A percentile compares a stretch with the other conserved stretches of the same genome.
phyloP scores from a whole-genome alignment of 2,797 vertebrate species.

The Knipowitschia caucasica region DNA sequence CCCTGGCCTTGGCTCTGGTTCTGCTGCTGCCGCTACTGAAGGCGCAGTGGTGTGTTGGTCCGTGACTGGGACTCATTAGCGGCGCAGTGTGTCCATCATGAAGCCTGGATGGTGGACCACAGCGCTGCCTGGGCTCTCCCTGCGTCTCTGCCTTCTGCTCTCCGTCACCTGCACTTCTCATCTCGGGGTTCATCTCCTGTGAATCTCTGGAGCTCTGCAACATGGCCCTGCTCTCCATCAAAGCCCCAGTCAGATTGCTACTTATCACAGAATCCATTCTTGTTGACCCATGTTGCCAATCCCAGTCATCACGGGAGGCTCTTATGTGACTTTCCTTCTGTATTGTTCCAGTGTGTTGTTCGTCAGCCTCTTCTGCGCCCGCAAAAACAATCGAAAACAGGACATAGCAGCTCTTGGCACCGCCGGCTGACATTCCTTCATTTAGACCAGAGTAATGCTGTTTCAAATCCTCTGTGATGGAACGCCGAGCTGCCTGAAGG shows the following conservation, averaged over 20 bases:
- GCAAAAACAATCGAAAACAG: slow-evolving; percentile 45
- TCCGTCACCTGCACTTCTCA: slow-evolving; percentile 49
- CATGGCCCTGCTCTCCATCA: slow-evolving; percentile 60
- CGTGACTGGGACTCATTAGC: slow-evolving; percentile 73
- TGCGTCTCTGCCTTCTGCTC: slow-evolving; percentile 16
- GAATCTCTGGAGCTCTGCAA: slow-evolving; percentile 57
- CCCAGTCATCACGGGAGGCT: slow-evolving; percentile 40
- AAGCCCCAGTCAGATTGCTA: slow-evolving; percentile 62
- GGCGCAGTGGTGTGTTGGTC: slow-evolving; percentile 67
- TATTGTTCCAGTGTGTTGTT: slow-evolving; percentile 37
- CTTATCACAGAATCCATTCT: slow-evolving; percentile 63
- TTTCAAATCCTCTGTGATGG: slow-evolving; percentile 44
- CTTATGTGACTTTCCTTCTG: slow-evolving; percentile 40
- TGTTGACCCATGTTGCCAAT: slow-evolving; percentile 59
- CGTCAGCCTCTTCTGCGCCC: slow-evolving; percentile 25
- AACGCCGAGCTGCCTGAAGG: slow-evolving; percentile 11
- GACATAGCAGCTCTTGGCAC: slow-evolving; percentile 31
- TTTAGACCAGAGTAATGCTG: slow-evolving; percentile 36
- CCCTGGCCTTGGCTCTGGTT: slow-evolving; percentile 50
- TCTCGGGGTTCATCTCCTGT: slow-evolving; percentile 58
- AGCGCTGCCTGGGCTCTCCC: slow-evolving; percentile 14
- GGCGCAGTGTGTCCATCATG: slow-evolving; percentile 61
- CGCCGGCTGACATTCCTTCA: slow-evolving; percentile 36
- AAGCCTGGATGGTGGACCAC: slow-evolving; percentile 48
- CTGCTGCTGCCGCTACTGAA: slow-evolving; percentile 58